phyloP scores from a whole-genome alignment of 2,113 vertebrate species.

The Argyrosomus japonicus region DNA sequence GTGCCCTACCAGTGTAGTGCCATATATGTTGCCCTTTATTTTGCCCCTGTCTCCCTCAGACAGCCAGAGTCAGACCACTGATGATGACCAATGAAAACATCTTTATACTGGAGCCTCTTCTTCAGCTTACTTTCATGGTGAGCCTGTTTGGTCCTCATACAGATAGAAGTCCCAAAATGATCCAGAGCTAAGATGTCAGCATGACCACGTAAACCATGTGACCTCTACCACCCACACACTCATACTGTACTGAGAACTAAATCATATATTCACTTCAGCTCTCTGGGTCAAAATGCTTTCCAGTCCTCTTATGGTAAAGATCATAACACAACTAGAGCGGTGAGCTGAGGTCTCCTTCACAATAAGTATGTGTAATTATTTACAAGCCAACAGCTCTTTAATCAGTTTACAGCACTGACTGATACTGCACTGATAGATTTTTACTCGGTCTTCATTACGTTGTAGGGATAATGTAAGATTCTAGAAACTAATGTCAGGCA shows the following conservation, averaged over 20 bases:
- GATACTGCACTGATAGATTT: slow-evolving; percentile 15
- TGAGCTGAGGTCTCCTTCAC: neutral
- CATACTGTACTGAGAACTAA: neutral
- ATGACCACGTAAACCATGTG: slow-evolving; percentile 26
- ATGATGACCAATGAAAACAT: neutral
- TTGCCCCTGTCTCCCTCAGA: neutral
- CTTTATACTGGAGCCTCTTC: neutral
- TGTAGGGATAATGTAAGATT: neutral
- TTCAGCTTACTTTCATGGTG: neutral
- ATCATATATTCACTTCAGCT: slow-evolving; percentile 5
- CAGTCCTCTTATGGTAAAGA: slow-evolving; percentile 35
- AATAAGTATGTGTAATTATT: slow-evolving; percentile 30
- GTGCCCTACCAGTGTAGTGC: neutral
- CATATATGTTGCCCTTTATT: neutral
- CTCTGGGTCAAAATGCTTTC: slow-evolving; percentile 11
- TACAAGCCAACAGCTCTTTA: slow-evolving; percentile 20
- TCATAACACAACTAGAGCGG: neutral
- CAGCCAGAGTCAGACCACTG: neutral
- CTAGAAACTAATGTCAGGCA: neutral
- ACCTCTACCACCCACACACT: slow-evolving; percentile 19
- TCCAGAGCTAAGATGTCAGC: slow-evolving; percentile 25
- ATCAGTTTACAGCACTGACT: slow-evolving; percentile 1
- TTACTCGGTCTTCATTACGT: slow-evolving; percentile 9
- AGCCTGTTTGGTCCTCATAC: neutral
- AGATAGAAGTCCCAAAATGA: neutral